Evolutionary conservation across 2,113 vertebrate genomes (phyloP).

Genomic region (Silurus asotus): DNA sequence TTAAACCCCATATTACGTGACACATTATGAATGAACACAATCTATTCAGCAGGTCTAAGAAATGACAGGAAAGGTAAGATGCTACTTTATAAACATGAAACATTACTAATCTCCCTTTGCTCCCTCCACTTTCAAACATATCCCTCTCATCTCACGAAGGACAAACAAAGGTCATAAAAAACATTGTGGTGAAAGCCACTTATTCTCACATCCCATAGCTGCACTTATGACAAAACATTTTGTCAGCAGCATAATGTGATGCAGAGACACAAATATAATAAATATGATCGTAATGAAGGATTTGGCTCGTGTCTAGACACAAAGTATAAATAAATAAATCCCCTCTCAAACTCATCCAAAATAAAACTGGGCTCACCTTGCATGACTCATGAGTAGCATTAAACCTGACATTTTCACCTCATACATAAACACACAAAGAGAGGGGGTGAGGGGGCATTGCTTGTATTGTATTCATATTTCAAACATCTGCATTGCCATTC

Average conservation of each 20-base stretch:
- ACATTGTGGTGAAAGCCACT: conserved; percentile 22
- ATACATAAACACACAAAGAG: not conserved
- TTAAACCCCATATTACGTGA: conserved; percentile 34
- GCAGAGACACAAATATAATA: conserved; percentile 16
- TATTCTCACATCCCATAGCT: conserved; percentile 8
- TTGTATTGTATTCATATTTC: conserved; percentile 31
- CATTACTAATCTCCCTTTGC: conserved; percentile 48
- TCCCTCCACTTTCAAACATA: conserved; percentile 27
- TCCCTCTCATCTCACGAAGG: conserved; percentile 29
- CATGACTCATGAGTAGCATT: conserved; percentile 28
- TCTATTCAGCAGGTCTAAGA: conserved; percentile 28
- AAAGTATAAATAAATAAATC: not conserved
- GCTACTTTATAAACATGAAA: conserved; percentile 57
- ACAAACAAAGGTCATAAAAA: conserved; percentile 28
- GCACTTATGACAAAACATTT: conserved; percentile 11
- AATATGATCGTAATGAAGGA: conserved; percentile 29
- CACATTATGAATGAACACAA: conserved; percentile 39
- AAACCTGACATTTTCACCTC: conserved; percentile 34
- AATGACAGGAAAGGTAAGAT: conserved; percentile 39
- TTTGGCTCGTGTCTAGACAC: not conserved
- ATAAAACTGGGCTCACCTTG: conserved; percentile 4
- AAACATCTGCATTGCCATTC: conserved; percentile 41
- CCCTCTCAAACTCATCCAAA: not conserved
- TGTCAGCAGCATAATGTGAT: not conserved
- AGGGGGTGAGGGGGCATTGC: not conserved